phyloP scores from a whole-genome alignment of 2,888 invertebrate species.

The Alentia gelatinosa region DNA sequence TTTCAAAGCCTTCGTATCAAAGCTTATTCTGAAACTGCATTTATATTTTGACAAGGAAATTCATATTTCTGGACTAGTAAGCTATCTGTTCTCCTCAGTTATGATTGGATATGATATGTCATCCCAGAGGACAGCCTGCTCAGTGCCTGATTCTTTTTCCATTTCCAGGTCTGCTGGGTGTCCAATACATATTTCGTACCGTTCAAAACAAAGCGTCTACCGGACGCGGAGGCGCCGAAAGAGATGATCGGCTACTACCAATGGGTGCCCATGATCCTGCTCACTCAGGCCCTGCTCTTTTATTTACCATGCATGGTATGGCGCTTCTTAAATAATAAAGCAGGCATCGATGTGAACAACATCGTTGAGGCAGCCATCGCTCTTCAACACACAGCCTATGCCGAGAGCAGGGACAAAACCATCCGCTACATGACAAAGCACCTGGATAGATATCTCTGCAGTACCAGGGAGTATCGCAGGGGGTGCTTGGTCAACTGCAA shows the following conservation, averaged over 20 bases:
- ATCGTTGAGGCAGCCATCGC: conserved; percentile 63
- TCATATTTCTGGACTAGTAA: no score
- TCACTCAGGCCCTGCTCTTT: conserved; percentile 82
- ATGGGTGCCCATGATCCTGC: conserved; percentile 82
- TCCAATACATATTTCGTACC: conserved; percentile 82
- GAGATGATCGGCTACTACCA: conserved; percentile 81
- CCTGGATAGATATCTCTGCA: conserved; percentile 80
- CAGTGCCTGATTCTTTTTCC: conserved; percentile 19
- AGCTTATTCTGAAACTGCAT: no score
- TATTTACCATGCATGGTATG: conserved; percentile 82
- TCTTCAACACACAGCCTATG: conserved; percentile 60
- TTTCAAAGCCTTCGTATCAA: no score
- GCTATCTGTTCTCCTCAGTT: no score
- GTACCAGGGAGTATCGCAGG: conserved; percentile 78
- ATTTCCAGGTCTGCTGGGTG: conserved; percentile 81
- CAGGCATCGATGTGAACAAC: conserved; percentile 71
- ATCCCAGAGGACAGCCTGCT: no score
- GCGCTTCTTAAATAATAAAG: conserved; percentile 81
- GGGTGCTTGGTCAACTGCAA: conserved; percentile 76
- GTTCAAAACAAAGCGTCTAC: conserved; percentile 79
- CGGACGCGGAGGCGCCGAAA: conserved; percentile 77
- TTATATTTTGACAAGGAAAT: no score
- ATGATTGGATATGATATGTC: no score
- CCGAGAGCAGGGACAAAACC: conserved; percentile 78
- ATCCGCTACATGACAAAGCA: conserved; percentile 81